phyloP scores from a whole-genome alignment of 2,888 invertebrate genomes.

The Conistra vaccinii region DNA sequence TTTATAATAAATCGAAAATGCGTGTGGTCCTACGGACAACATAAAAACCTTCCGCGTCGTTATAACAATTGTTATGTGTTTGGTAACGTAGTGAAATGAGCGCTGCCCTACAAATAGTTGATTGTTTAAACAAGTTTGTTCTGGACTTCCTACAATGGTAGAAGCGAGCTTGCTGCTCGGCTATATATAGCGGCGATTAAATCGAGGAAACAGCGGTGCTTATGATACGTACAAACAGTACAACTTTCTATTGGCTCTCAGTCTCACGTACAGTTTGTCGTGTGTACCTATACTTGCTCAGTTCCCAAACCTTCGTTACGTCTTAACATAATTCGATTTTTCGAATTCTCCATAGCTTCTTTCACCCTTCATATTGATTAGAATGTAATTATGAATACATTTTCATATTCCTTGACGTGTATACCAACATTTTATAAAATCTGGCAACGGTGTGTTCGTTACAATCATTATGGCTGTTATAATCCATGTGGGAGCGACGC shows the following conservation, averaged over 20 bases:
- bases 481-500: conserved; percentile 69
- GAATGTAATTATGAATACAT: background rate
- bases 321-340: background rate
- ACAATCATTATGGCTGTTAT: conserved; percentile 29
- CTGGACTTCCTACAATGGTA: conserved; percentile 50
- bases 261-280: background rate
- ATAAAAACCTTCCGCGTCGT: conserved; percentile 33
- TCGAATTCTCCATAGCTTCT: background rate
- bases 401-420: background rate
- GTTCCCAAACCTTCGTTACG: no score
- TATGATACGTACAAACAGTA: conserved; percentile 48
- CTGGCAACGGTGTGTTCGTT: conserved; percentile 41
- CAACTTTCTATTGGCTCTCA: conserved; percentile 25
- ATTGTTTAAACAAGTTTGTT: conserved; percentile 60
- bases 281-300: no score
- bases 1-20: conserved; percentile 19
- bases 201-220: conserved; percentile 41
- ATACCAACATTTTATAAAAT: background rate
- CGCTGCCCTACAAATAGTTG: conserved; percentile 56
- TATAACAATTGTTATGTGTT: conserved; percentile 44
- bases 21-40: conserved; percentile 32
- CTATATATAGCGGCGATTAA: conserved; percentile 50
- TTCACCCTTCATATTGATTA: background rate
- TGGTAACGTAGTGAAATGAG: conserved; percentile 43
- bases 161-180: conserved; percentile 21